Evolutionary conservation across 1,140 invertebrate species (phyloP).

Genomic region (Anastrepha ludens): DNA sequence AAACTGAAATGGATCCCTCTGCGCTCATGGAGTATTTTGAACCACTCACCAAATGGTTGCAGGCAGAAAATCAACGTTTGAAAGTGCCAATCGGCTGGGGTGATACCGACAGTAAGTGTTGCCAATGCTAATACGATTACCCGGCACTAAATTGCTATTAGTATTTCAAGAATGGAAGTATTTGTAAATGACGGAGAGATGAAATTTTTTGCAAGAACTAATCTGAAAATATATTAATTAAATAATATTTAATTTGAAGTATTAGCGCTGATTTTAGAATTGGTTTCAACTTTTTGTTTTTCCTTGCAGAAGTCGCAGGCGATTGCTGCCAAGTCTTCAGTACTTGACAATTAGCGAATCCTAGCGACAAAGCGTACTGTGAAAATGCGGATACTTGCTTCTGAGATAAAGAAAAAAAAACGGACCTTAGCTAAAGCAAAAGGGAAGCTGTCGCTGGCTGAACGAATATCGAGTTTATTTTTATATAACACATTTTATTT

Average conservation of each 20-base stretch:
- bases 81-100: conserved; percentile 68
- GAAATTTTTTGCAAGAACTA: not conserved
- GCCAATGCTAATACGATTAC: not conserved
- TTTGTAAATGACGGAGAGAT: too few relatives aligned
- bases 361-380: not conserved
- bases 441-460: not conserved
- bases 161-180: too few relatives aligned
- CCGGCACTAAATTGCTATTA: too few relatives aligned
- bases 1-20: conserved; percentile 74
- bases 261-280: not conserved
- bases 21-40: conserved; percentile 74
- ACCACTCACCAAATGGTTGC: conserved; percentile 71
- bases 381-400: not conserved
- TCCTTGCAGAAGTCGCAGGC: conserved; percentile 46
- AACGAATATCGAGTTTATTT: too few relatives aligned
- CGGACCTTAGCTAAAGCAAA: not conserved
- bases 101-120: conserved; percentile 66
- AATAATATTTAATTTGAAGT: not conserved
- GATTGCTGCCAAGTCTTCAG: conserved; percentile 29
- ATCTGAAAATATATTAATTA: not conserved
- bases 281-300: not conserved
- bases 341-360: conserved; percentile 38
- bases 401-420: not conserved
- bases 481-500: too few relatives aligned
- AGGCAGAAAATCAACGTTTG: conserved; percentile 69